Evolutionary conservation across 2,888 invertebrate genomes (phyloP), one percentile per base, ranked within the genome.

Genomic region (Agonopterix subpropinquella): DNA sequence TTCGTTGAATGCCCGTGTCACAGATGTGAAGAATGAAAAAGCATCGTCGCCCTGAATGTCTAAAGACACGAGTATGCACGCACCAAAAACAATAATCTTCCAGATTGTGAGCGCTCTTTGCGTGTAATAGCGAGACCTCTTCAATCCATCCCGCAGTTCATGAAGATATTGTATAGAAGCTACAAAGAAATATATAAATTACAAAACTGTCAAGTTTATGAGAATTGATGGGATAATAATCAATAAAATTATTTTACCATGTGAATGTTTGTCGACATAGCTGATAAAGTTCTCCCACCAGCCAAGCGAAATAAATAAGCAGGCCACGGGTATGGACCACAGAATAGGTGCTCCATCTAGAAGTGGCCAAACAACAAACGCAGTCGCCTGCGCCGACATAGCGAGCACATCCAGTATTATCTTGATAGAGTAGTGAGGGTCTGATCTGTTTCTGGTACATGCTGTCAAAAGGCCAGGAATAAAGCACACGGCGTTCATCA

Each of bases 241-340:
- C 10, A 43, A 36, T 28, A 7, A 28, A 28, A 28, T 46, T 46
- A 58, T 58, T 5, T 56, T 65, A 83, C 86, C 66, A 64, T 77
- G 68, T 43, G 73, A 70, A 49, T 76, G 57, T 49, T 62, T 74
- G 49, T 74, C 77, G 1, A 67, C 61, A 39, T 67, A 60, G 15
- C 90, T 89, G 4, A 94, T 89, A 71, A 91, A 96, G 75, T 95
- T 96, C 71, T 94, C 93, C 96, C 96, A 96, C 95, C 95, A 96
- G 15, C 94, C 93, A 44, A 92, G 82, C 0, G 96, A 96, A 48
- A 93, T 90, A 28, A 95, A 80, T 36, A 93, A 60, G 47, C 94
- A 83, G 2, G 93, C 90, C 3, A 92, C 57, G 0, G 93, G 92
- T 53, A 92, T 90, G 10, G 91, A 70, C 91, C 93, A 94, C 8